Conservation (phyloP, 2,888 invertebrate genomes). For the Sceliomorpha sp. region DNA sequence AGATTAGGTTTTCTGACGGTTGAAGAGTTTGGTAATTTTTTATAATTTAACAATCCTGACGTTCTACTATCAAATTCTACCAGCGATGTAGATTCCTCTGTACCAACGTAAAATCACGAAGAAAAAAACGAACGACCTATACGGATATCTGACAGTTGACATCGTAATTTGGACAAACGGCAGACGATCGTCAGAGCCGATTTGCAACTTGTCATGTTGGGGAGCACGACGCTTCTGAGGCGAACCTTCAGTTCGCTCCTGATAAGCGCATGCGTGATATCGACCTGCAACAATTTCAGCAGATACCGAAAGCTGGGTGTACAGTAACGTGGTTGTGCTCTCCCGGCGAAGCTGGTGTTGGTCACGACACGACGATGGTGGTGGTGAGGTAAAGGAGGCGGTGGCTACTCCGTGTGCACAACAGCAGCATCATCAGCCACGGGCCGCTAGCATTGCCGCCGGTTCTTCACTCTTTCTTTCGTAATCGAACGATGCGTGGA, state of each 20-base stretch:
- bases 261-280: slow-evolving; percentile 70
- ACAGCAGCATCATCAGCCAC: slow-evolving; percentile 9
- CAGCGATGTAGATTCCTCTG: too few relatives aligned
- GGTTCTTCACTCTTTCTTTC: too few relatives aligned
- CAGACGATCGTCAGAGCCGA: too few relatives aligned
- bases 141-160: too few relatives aligned
- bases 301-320: slow-evolving; percentile 42
- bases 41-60: too few relatives aligned
- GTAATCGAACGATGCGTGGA: slow-evolving; percentile 4
- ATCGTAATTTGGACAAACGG: too few relatives aligned
- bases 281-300: slow-evolving; percentile 65
- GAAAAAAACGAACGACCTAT: too few relatives aligned
- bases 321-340: slow-evolving; percentile 49
- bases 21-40: too few relatives aligned
- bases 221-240: slow-evolving; percentile 11
- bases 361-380: slow-evolving; percentile 9
- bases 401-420: slow-evolving; percentile 24
- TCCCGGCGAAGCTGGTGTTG: slow-evolving; percentile 40
- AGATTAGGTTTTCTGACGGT: too few relatives aligned
- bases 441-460: slow-evolving; percentile 4
- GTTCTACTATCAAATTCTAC: too few relatives aligned
- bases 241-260: slow-evolving; percentile 37
- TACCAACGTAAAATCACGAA: too few relatives aligned
- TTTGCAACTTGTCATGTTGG: too few relatives aligned
- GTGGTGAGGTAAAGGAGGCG: slow-evolving; percentile 30